Base-by-base conservation (phyloP, 2,888 invertebrate genomes). In the Ctena decussata region DNA sequence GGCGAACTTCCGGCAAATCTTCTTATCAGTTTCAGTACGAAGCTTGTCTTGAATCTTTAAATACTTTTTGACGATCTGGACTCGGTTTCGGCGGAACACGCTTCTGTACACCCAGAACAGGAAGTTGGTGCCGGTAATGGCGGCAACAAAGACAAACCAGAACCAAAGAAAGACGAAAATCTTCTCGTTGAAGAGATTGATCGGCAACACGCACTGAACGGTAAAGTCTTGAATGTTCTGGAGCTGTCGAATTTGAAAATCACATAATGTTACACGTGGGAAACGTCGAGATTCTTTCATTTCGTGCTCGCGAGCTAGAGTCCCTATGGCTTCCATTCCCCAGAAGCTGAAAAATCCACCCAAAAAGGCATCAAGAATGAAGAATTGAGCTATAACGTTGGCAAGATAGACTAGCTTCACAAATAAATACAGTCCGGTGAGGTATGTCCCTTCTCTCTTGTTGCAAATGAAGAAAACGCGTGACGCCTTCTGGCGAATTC, bases 151-250 rank as follows among this genome's bases (percentile, higher is more conserved):
- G 75, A 93, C 93, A 69, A 93, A 93, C 94, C 94, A 94, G 89
- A 94, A 94, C 94, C 94, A 94, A 12, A 94, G 87, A 85, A 94
- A 94, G 37, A 91, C 92, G 86, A 94, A 94, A 84, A 94, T 94
- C 85, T 94, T 93, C 86, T 94, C 94, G 89, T 94, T 94, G 85
- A 94, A 94, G 70, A 94, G 87, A 84, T 94, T 94, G 84, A 94
- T 94, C 12, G 94, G 94, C 27, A 94, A 84, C 0, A 92, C 93
- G 72, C 94, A 94, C 80, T 93, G 93, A 3, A 94, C 93, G 6
- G 93, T 93, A 90, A 92, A 92, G 73, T 93, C 86, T 89, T 93
- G 93, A 69, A 94, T 92, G 89, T 94, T 94, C 83, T 92, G 90
- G 60, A 94, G 89, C 77, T 94, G 94, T 24, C 93, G 92, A 77